Evolutionary conservation across 92 coral and sea anemone genomes (phyloP).

Genomic region (Epizoanthus ramosus): DNA sequence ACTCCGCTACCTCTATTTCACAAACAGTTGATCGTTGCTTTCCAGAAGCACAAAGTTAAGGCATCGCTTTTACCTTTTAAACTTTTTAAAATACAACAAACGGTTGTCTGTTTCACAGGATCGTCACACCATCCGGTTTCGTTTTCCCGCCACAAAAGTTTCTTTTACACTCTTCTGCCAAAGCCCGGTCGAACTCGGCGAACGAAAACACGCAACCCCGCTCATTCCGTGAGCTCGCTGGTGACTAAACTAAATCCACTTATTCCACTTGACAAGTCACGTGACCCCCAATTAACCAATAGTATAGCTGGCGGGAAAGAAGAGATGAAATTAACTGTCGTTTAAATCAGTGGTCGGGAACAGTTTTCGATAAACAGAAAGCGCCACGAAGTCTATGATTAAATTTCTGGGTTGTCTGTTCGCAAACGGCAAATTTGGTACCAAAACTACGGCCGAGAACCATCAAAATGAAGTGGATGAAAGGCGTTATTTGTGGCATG

Average conservation of each 20-base stretch:
- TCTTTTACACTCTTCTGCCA: slow-evolving; percentile 44
- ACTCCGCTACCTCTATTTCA: slow-evolving; percentile 8
- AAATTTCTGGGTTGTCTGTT: neutral
- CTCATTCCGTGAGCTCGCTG: slow-evolving; percentile 50
- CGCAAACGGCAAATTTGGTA: neutral
- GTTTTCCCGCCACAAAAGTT: slow-evolving; percentile 84
- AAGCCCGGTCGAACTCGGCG: slow-evolving; percentile 52
- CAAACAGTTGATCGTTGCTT: slow-evolving; percentile 2
- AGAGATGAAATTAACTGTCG: slow-evolving; percentile 7
- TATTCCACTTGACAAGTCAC: slow-evolving; percentile 41
- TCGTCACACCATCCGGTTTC: slow-evolving; percentile 75
- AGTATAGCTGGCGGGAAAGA: slow-evolving; percentile 46
- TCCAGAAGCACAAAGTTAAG: neutral
- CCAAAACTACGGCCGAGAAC: neutral
- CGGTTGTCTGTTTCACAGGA: slow-evolving; percentile 32
- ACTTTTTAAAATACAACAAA: slow-evolving; percentile 29
- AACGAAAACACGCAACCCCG: slow-evolving; percentile 51
- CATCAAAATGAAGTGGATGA: neutral
- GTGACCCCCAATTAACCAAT: slow-evolving; percentile 37
- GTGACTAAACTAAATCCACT: slow-evolving; percentile 48
- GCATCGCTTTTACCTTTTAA: slow-evolving; percentile 16
- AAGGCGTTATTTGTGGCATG: slow-evolving; percentile 11
- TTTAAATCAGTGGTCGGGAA: slow-evolving; percentile 9
- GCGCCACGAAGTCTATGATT: neutral
- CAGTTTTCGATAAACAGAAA: slow-evolving; percentile 2